phyloP scores from a whole-genome alignment of 2,113 vertebrate species.

The Ciconia stormi region DNA sequence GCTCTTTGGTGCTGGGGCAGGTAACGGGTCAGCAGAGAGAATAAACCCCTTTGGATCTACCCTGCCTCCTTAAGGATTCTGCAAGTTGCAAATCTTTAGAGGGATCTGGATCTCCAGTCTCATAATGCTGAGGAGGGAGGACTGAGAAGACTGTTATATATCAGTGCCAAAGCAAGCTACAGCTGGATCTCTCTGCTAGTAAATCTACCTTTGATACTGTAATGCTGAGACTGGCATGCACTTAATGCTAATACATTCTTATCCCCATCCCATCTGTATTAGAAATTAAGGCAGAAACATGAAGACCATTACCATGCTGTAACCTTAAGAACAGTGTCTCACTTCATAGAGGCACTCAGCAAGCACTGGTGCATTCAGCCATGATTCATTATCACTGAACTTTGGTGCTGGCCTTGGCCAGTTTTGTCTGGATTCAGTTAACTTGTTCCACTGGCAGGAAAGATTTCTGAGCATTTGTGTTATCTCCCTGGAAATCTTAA shows the following conservation, averaged over 20 bases:
- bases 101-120: neutral
- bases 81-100: neutral
- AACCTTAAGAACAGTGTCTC: neutral
- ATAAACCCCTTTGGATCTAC: neutral
- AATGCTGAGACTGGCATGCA: neutral
- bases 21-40: neutral
- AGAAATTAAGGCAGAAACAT: neutral
- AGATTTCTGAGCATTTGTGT: neutral
- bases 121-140: neutral
- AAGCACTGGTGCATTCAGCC: neutral
- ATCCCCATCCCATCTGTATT: neutral
- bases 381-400: neutral
- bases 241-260: neutral
- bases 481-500: neutral
- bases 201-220: neutral
- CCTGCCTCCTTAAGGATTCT: neutral
- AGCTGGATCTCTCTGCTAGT: neutral
- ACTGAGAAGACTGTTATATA: neutral
- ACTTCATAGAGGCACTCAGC: neutral
- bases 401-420: neutral
- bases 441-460: neutral
- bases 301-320: neutral
- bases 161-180: neutral
- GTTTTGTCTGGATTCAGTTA: neutral
- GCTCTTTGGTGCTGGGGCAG: neutral